Base-by-base conservation (phyloP, 2,888 invertebrate species). In the Aporophyla lueneburgensis region DNA sequence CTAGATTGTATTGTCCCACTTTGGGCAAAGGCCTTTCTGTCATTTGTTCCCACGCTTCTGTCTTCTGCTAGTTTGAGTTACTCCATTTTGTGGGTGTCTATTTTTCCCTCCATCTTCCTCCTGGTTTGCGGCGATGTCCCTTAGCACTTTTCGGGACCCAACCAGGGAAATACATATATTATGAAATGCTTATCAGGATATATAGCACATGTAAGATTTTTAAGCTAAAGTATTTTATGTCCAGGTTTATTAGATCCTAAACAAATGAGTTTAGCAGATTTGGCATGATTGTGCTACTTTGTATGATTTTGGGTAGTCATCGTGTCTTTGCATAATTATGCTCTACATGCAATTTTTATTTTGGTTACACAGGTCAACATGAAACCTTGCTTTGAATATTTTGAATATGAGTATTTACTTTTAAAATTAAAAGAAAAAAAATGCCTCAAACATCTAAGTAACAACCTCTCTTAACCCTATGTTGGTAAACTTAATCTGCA, bases 221-320 rank as follows among this genome's bases (percentile, higher is more conserved):
- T 19, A 53, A 16, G n/a, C 3, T 12, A n/a, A 16, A 66, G 1
- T 24, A 24, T 40, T 2, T 12, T 19, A n/a, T 53, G 19, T 43
- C 70, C 27, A 27, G 9, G n/a, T 54, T 46, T n/a, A 69, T 72
- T 16, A 19, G n/a, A 70, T 56, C 27, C 5, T 12, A n/a, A 46
- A 56, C 3, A 53, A 40, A 49, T 46, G 46, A 0, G 2, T 49
- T 53, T n/a, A 40, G 24, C 51, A 19, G 7, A 65, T 65, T 65
- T 40, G 19, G 49, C n/a, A 72, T 54, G 43, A 70, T 12, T 54
- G 21, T 69, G n/a, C 46, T 24, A 21, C 3, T 59, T 40, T 16
- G 24, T 40, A 21, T 24, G 10, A 73, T 27, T 72, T 70, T 74
- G 2, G 7, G 27, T 7, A 59, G 58, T 51, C 73, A 73, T 58